Base-by-base conservation (phyloP, 92 coral and sea anemone genomes). In the Muricea muricata region DNA sequence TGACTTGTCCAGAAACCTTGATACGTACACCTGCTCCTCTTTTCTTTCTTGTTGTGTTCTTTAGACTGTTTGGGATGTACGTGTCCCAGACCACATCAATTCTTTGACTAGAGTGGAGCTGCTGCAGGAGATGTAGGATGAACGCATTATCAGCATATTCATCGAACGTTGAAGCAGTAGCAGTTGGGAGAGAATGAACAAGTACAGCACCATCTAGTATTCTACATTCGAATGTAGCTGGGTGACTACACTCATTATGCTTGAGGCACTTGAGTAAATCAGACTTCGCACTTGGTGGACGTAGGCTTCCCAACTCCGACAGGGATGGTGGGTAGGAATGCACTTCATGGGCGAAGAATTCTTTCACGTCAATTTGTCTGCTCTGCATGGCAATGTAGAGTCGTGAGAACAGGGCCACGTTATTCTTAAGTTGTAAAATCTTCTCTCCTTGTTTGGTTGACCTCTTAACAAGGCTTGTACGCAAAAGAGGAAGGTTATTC, bases 291-390 rank as follows among this genome's bases (percentile, higher is more conserved):
- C 45, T 82, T 23, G 91, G 76, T 45, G 87, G 35, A 23, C 90
- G 85, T 11, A 88, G 75, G 39, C 84, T 87, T 11, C 90, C 91
- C 65, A 40, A 85, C 54, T 91, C 89, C 11, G 87, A 87, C 33
- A 87, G 72, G 13, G 87, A 86, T 31, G 87, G 89, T 8, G 89
- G 93, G 63, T 83, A 91, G 28, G 84, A 71, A 74, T 87, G 89
- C 40, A 78, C 80, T 61, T 91, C 93, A 40, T 87, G 87, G 12
- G 83, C 13, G 65, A 87, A 87, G 66, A 84, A 91, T 25, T 87
- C 87, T 20, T 77, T 65, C 75, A 87, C 34, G 71, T 90, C 91
- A 24, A 78, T 88, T 6, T 90, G 86, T 10, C 81, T 10, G 3
- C 21, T 10, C 61, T 75, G 81, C 34, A 21, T 48, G n/a, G 83